phyloP scores from a whole-genome alignment of 2,888 invertebrate genomes.

The Apamea monoglypha region DNA sequence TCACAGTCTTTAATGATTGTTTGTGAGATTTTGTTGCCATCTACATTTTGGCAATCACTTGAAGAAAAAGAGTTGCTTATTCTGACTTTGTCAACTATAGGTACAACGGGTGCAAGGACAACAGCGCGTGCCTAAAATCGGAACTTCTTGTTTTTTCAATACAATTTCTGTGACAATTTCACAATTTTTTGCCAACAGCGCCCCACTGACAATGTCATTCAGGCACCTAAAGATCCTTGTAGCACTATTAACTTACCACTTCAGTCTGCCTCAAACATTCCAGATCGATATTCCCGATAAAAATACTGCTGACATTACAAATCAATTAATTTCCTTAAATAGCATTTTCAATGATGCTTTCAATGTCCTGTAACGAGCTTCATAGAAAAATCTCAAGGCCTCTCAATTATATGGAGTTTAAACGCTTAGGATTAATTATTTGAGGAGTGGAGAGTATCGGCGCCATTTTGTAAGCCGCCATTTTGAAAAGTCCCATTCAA shows the following conservation, averaged over 20 bases:
- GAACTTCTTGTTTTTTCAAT: no score
- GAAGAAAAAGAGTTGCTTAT: background rate
- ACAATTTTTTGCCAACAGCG: no score
- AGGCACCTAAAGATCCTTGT: no score
- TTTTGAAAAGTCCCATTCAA: constrained; percentile 28
- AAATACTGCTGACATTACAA: constrained; percentile 2
- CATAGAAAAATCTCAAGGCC: constrained; percentile 37
- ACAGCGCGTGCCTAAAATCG: no score
- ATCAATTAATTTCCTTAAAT: constrained; percentile 27
- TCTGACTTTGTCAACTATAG: background rate
- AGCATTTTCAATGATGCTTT: constrained; percentile 28
- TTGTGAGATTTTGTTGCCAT: background rate
- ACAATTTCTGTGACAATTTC: no score
- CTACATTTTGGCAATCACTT: background rate
- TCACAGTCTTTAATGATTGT: background rate
- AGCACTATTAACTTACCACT: no score
- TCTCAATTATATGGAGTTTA: constrained; percentile 41
- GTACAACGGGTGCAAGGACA: no score
- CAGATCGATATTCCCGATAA: background rate
- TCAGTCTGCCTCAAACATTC: background rate
- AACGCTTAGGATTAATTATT: constrained; percentile 41
- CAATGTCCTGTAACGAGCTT: constrained; percentile 13
- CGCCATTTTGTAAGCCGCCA: constrained; percentile 14
- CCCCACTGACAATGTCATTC: no score
- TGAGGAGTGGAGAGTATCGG: constrained; percentile 11